Percentiles rank a stretch among this genome's conserved stretches.
Evolutionary conservation across 2,113 vertebrate species (phyloP).

Genomic region (Scomber colias): DNA sequence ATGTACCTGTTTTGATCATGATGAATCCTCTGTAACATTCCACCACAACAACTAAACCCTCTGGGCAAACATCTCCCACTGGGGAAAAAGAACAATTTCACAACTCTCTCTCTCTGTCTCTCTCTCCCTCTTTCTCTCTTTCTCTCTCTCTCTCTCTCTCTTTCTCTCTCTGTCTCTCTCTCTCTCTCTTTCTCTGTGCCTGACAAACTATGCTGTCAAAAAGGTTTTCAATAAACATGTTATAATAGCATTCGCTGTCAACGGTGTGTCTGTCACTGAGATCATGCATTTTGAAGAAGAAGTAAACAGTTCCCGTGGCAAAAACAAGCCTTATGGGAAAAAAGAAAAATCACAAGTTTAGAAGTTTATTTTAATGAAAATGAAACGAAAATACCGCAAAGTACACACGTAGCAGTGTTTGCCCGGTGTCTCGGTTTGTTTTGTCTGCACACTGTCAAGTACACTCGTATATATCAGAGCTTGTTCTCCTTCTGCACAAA

Average conservation of each 20-base stretch:
- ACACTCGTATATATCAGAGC: not conserved
- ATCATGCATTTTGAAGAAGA: slow-evolving; percentile 5
- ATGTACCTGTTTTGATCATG: slow-evolving; percentile 77
- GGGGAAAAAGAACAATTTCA: slow-evolving; percentile 39
- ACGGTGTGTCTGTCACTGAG: slow-evolving; percentile 44
- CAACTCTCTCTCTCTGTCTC: slow-evolving; percentile 33
- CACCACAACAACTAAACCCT: slow-evolving; percentile 61
- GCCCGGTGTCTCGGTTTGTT: slow-evolving; percentile 34
- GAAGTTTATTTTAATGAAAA: slow-evolving; percentile 26
- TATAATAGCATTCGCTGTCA: slow-evolving; percentile 74
- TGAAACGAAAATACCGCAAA: slow-evolving; percentile 32
- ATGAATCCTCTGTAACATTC: slow-evolving; percentile 80
- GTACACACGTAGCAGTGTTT: slow-evolving; percentile 12
- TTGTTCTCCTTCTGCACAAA: slow-evolving; percentile 8
- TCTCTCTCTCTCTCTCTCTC: too few species aligned
- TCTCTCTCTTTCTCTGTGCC: slow-evolving; percentile 70
- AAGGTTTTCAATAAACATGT: slow-evolving; percentile 87
- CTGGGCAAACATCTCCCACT: slow-evolving; percentile 45
- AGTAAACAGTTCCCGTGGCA: slow-evolving; percentile 19
- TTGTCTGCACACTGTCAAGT: slow-evolving; percentile 23
- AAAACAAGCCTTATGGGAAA: slow-evolving; percentile 2
- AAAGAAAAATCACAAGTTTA: slow-evolving; percentile 12
- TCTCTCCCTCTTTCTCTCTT: slow-evolving; percentile 19
- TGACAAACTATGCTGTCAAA: slow-evolving; percentile 81
- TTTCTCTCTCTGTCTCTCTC: slow-evolving; percentile 22